Percentiles rank a stretch among this genome's conserved stretches.
Evolutionary conservation across 2,888 invertebrate genomes (phyloP).

Genomic region (Auanema freiburgensis): DNA sequence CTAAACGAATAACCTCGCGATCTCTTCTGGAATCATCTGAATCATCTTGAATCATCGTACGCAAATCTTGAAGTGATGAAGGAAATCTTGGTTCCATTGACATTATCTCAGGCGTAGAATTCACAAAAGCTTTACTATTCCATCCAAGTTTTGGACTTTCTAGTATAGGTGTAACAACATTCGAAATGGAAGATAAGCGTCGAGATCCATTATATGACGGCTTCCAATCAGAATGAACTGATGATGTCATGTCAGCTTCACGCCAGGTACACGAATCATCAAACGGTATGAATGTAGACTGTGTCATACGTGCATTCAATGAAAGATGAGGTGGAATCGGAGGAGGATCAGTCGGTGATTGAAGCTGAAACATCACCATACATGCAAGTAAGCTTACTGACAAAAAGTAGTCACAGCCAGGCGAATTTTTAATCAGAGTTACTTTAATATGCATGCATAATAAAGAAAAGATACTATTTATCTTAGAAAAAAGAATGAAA

Average conservation of each 20-base stretch:
- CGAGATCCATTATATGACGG: not conserved
- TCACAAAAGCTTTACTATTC: not conserved
- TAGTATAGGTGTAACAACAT: no score
- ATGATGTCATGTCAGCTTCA: slow-evolving; percentile 1
- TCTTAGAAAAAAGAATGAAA: not conserved
- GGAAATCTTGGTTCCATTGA: slow-evolving; percentile 13
- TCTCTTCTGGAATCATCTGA: slow-evolving; percentile 20
- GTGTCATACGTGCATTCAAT: not conserved
- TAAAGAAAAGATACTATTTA: no score
- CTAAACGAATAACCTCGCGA: not conserved
- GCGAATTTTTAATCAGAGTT: not conserved
- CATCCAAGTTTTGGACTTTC: no score
- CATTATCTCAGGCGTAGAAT: slow-evolving; percentile 9
- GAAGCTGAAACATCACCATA: slow-evolving; percentile 2
- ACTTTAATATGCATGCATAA: no score
- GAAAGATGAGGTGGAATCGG: not conserved
- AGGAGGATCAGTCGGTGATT: not conserved
- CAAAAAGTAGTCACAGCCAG: not conserved
- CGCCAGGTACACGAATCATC: not conserved
- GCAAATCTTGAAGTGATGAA: slow-evolving; percentile 7
- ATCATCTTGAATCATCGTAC: slow-evolving; percentile 1
- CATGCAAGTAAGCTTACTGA: not conserved
- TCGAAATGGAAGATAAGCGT: no score
- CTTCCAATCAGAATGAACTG: not conserved
- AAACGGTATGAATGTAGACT: not conserved